Evolutionary conservation across 2,888 invertebrate genomes (phyloP), one percentile per base, ranked within the genome.

Genomic region (Pegoplata infirma): DNA sequence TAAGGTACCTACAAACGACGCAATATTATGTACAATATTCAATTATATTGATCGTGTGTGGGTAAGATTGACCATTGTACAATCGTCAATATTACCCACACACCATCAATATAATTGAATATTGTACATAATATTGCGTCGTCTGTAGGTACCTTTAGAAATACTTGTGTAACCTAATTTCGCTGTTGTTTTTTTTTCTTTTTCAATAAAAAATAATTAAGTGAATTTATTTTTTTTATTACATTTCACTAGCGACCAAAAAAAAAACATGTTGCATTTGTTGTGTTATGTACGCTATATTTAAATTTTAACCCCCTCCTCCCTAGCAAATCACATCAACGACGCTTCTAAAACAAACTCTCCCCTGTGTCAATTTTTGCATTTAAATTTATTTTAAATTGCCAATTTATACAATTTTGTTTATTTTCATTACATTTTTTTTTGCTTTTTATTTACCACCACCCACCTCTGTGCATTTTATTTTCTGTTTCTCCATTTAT

Each of bases 111-210:
- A n/a, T n/a, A n/a, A n/a, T n/a, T n/a, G n/a, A n/a, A n/a, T n/a
- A n/a, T n/a, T n/a, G n/a, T n/a, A n/a, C n/a, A n/a, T n/a, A n/a
- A n/a, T n/a, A n/a, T n/a, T n/a, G n/a, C n/a, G n/a, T n/a, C n/a
- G n/a, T n/a, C n/a, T n/a, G n/a, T n/a, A n/a, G n/a, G 49, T 3
- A 10, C n/a, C n/a, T 21, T 19, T 53, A 46, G n/a, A 23, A 28
- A 19, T 63, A 55, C 51, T 79, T 75, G 79, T 79, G 55, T 79
- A 79, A 75, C 75, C 79, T 71, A 79, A 61, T 72, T 79, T 74
- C 14, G 53, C n/a, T 61, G n/a, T n/a, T n/a, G 21, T 49, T 58
- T 49, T 66, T 14, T n/a, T n/a, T n/a, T n/a, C n/a, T 66, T 71
- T 36, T 67, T 72, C 12, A 58, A 46, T 8, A 58, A 49, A 66